Conservation (phyloP, 2,888 invertebrate species). For the Fragum fragum region DNA sequence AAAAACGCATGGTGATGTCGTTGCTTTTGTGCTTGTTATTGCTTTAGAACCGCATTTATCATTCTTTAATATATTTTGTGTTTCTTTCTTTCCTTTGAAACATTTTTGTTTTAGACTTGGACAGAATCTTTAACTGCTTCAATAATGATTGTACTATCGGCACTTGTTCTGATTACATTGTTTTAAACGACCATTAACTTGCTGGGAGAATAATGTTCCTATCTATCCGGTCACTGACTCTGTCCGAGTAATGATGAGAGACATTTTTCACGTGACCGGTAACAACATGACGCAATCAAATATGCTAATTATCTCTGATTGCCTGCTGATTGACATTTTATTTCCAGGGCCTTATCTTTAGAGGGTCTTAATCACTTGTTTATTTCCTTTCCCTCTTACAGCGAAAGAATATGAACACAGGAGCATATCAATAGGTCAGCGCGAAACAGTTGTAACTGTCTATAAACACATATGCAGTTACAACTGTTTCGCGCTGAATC, state of each 20-base stretch:
- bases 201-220: background rate
- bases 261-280: background rate
- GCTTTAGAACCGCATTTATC: no score
- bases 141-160: background rate
- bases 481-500: no score
- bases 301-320: slow-evolving; percentile 27
- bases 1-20: no score
- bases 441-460: no score
- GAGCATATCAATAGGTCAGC: no score
- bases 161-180: background rate
- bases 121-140: no score
- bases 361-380: background rate
- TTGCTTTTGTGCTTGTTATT: no score
- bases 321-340: slow-evolving; percentile 20
- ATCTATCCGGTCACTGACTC: slow-evolving; percentile 27
- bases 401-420: no score
- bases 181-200: slow-evolving; percentile 15
- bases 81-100: no score
- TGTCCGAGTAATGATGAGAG: slow-evolving; percentile 20
- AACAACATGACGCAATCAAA: slow-evolving; percentile 15
- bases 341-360: slow-evolving; percentile 12
- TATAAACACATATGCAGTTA: no score
- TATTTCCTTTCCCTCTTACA: background rate
- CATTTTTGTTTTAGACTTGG: no score
- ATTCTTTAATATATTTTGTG: no score